These are phyloP conservation scores for Boloria selene DNA, from an alignment of 2,888 invertebrate genomes.

Conservation along the genomic window DNA sequence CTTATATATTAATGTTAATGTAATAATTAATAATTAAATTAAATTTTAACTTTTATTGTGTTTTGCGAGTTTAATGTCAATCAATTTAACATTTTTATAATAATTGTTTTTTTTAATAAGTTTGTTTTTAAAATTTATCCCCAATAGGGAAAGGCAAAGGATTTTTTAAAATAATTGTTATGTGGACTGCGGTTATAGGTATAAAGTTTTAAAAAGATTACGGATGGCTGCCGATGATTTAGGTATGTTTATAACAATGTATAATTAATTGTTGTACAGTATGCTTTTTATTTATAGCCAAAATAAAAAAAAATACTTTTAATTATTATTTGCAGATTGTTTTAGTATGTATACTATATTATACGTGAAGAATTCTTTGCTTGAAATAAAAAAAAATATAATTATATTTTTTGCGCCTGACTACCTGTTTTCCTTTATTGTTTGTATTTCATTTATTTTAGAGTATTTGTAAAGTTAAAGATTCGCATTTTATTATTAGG, in stretches of 20 bases:
- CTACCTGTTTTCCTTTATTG: no score
- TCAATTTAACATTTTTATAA: slow-evolving; percentile 9
- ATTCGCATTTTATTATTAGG: no score
- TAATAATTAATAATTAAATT: neutral
- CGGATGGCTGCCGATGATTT: slow-evolving; percentile 37
- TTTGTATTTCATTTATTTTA: no score
- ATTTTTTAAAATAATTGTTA: slow-evolving; percentile 6
- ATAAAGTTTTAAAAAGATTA: slow-evolving; percentile 18
- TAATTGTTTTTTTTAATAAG: no score
- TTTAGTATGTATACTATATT: neutral
- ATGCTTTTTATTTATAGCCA: neutral
- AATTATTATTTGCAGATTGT: neutral
- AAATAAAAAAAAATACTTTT: neutral
- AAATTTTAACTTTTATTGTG: neutral
- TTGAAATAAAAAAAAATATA: no score
- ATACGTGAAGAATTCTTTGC: no score
- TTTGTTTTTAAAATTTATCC: no score
- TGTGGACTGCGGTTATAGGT: slow-evolving; percentile 28
- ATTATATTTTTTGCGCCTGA: no score
- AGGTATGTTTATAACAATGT: slow-evolving; percentile 28
- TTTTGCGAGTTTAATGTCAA: neutral
- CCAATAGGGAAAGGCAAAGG: no score
- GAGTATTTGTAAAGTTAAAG: no score
- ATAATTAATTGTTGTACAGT: neutral
- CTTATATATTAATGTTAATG: neutral